Conservation (phyloP, 2,797 vertebrate species). For the Phrynocephalus vlangalii region DNA sequence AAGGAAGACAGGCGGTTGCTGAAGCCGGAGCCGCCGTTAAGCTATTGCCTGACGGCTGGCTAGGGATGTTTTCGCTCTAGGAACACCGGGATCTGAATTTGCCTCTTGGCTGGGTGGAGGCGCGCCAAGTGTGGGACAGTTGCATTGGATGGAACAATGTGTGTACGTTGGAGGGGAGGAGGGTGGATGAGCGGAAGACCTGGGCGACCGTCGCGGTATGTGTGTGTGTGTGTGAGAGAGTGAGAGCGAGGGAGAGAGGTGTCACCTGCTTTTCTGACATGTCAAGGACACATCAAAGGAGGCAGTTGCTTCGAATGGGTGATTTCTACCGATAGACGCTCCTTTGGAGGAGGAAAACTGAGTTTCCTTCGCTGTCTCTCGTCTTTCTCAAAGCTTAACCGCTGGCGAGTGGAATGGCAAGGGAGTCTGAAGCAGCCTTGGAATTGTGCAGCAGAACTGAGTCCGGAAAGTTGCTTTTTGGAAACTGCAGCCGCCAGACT, state of each 20-base stretch:
- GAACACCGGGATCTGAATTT: not conserved
- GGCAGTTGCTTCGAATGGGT: no score
- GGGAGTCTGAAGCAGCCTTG: not conserved
- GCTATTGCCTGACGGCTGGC: not conserved
- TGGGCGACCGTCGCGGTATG: no score
- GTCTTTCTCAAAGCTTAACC: not conserved
- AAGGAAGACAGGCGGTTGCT: not conserved
- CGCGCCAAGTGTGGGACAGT: not conserved
- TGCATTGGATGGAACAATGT: no score
- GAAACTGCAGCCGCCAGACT: no score
- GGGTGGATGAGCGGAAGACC: no score
- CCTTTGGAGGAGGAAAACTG: not conserved
- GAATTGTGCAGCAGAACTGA: not conserved
- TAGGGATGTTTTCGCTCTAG: not conserved
- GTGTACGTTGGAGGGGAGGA: not conserved
- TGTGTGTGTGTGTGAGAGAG: no score
- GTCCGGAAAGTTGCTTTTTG: no score
- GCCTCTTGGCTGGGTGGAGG: not conserved
- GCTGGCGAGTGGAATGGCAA: not conserved
- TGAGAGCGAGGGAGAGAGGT: no score
- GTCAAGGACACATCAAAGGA: no score
- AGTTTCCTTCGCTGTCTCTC: not conserved
- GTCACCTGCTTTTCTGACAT: no score
- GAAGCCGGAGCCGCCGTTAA: rapidly evolving
- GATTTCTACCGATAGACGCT: no score